A percentile compares a stretch with the other conserved stretches of the same genome.
Evolutionary conservation across 1,140 invertebrate species (phyloP).

Genomic region (Trachymyrmex septentrionalis): DNA sequence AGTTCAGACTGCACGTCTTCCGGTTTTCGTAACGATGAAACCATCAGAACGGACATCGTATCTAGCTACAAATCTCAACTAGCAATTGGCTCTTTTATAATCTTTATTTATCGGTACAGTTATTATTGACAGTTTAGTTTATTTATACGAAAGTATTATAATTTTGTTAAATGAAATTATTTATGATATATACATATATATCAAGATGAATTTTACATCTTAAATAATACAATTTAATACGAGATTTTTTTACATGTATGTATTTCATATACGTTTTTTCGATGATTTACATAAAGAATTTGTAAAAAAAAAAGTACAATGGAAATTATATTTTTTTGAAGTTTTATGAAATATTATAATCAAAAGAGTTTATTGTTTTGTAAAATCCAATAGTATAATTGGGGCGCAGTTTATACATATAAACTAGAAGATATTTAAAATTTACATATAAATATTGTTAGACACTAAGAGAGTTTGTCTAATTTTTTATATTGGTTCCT

Average conservation of each 20-base stretch:
- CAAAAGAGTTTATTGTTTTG: too few relatives aligned
- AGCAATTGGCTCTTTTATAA: not conserved
- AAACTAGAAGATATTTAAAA: too few relatives aligned
- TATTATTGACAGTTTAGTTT: not conserved
- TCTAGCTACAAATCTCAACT: constrained; percentile 54
- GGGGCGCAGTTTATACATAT: too few relatives aligned
- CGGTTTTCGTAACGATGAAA: constrained; percentile 74
- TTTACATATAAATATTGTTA: too few relatives aligned
- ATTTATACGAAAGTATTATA: not conserved
- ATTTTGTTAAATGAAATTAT: not conserved
- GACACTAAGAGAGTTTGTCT: too few relatives aligned
- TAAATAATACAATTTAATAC: too few relatives aligned
- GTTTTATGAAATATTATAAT: not conserved
- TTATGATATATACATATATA: not conserved
- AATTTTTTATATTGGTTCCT: too few relatives aligned
- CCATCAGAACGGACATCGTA: constrained; percentile 77
- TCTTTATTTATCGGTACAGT: constrained; percentile 2
- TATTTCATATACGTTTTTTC: not conserved
- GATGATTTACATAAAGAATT: not conserved
- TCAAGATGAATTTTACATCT: not conserved
- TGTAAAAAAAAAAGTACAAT: not conserved
- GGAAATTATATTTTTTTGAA: not conserved
- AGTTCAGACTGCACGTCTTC: constrained; percentile 79
- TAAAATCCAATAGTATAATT: too few relatives aligned
- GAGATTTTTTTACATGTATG: not conserved